Evolutionary conservation across 1,140 invertebrate species (phyloP).

Genomic region (Zaprionus taronus): DNA sequence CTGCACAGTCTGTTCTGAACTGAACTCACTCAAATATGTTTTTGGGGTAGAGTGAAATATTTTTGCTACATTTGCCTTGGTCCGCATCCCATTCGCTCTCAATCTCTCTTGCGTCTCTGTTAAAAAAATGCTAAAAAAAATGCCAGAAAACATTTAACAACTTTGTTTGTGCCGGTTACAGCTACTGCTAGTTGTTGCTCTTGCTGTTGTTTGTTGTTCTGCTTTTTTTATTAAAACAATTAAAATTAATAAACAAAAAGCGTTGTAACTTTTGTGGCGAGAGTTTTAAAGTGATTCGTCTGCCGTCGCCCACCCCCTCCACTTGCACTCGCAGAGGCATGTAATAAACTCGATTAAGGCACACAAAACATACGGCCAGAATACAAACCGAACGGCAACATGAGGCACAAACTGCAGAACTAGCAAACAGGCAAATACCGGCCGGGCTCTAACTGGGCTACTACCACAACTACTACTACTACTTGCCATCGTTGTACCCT

Average conservation of each 20-base stretch:
- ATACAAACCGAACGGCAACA: constrained; percentile 55
- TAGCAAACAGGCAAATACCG: constrained; percentile 26
- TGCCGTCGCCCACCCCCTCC: background rate
- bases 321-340: constrained; percentile 49
- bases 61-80: constrained; percentile 15
- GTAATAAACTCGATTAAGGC: constrained; percentile 80
- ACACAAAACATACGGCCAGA: constrained; percentile 73
- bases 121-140: constrained; percentile 20
- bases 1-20: background rate
- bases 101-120: constrained; percentile 1
- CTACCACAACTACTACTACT: constrained; percentile 2
- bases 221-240: constrained; percentile 47
- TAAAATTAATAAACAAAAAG: constrained; percentile 63
- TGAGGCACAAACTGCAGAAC: constrained; percentile 10
- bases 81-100: background rate
- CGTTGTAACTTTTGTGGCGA: constrained; percentile 50
- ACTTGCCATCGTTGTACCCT: background rate
- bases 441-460: constrained; percentile 28
- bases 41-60: constrained; percentile 17
- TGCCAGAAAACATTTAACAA: constrained; percentile 24
- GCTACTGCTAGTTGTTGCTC: background rate
- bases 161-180: constrained; percentile 21
- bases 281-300: constrained; percentile 49
- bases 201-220: constrained; percentile 3
- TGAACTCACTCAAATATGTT: constrained; percentile 18